Evolutionary conservation across 2,113 vertebrate genomes (phyloP).

Genomic region (Odontesthes bonariensis): DNA sequence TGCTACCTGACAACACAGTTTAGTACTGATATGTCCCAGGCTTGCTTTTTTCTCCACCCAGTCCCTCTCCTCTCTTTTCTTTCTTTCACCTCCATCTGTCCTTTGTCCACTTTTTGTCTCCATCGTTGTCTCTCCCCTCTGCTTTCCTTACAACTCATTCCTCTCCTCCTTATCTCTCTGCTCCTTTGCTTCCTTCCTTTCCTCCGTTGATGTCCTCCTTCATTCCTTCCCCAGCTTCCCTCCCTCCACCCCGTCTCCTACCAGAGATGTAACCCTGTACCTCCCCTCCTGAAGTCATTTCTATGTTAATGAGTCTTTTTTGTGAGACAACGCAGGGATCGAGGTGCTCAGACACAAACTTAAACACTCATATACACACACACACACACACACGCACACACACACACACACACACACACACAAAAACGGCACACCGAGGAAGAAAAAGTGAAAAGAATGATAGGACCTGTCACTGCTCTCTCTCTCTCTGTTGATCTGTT

Average conservation of each 20-base stretch:
- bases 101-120: not conserved
- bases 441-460: constrained; percentile 65
- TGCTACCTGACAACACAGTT: too few species aligned
- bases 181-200: constrained; percentile 15
- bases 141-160: not conserved
- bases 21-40: too few species aligned
- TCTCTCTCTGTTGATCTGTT: constrained; percentile 70
- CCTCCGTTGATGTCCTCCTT: constrained; percentile 9
- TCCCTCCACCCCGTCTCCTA: constrained; percentile 54
- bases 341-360: constrained; percentile 61
- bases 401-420: constrained; percentile 13
- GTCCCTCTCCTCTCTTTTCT: not conserved
- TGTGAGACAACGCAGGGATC: constrained; percentile 80
- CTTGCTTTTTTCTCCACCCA: not conserved
- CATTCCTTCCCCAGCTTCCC: not conserved
- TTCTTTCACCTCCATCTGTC: not conserved
- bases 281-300: constrained; percentile 85
- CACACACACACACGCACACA: constrained; percentile 27
- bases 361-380: constrained; percentile 23
- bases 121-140: not conserved
- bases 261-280: constrained; percentile 70
- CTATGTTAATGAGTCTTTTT: constrained; percentile 87
- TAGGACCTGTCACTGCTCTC: constrained; percentile 67
- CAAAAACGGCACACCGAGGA: constrained; percentile 17
- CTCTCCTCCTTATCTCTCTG: constrained; percentile 11